phyloP scores from a whole-genome alignment of 2,888 invertebrate species.

The Bombyx huttoni region DNA sequence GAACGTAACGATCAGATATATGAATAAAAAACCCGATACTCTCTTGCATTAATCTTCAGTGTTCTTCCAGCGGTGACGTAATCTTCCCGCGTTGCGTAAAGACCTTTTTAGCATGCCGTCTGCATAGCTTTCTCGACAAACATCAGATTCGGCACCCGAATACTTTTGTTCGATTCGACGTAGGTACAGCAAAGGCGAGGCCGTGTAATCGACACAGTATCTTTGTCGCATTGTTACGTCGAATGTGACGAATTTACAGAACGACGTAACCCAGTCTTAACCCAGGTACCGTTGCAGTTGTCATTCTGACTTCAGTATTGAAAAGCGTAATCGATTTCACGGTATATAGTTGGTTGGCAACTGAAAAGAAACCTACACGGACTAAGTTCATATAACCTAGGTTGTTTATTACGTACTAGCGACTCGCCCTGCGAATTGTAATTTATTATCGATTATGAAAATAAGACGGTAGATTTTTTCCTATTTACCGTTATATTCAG shows the following conservation, averaged over 20 bases:
- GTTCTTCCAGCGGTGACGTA: slow-evolving; percentile 34
- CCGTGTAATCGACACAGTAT: slow-evolving; percentile 43
- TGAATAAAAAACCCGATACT: background rate
- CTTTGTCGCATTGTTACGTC: slow-evolving; percentile 31
- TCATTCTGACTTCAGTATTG: slow-evolving; percentile 1
- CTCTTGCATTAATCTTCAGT: slow-evolving; percentile 36
- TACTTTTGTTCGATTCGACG: slow-evolving; percentile 35
- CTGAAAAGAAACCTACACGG: background rate
- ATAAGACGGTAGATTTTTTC: too few species aligned
- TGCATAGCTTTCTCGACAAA: slow-evolving; percentile 57
- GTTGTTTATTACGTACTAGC: too few species aligned
- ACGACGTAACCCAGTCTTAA: slow-evolving; percentile 42
- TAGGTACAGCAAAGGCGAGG: slow-evolving; percentile 16
- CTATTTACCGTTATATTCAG: too few species aligned
- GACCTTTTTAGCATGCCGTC: slow-evolving; percentile 59
- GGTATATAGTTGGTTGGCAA: background rate
- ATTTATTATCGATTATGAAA: too few species aligned
- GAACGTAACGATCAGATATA: background rate
- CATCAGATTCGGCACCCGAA: slow-evolving; percentile 43
- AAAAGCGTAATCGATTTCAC: background rate
- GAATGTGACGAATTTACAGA: slow-evolving; percentile 36
- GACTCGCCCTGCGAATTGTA: too few species aligned
- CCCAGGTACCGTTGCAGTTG: slow-evolving; percentile 37
- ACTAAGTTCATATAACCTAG: too few species aligned
- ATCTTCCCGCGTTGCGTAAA: slow-evolving; percentile 49